phyloP scores from a whole-genome alignment of 1,140 invertebrate genomes.

The Philopotamus ludificatus region DNA sequence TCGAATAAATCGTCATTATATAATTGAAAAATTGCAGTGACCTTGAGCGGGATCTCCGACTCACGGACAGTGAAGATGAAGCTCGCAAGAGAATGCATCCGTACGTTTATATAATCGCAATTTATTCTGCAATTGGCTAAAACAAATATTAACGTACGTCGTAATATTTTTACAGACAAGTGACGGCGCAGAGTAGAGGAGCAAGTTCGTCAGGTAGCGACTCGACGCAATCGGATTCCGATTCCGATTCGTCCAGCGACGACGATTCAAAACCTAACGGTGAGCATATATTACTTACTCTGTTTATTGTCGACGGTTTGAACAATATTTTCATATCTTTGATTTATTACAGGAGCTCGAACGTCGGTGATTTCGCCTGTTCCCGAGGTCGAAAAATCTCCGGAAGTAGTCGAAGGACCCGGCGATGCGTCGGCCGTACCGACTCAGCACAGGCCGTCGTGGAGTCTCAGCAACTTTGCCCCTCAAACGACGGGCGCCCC shows the following conservation, averaged over 20 bases:
- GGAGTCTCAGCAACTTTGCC: conserved; percentile 52
- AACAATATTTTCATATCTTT: too few species aligned
- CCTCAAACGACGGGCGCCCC: conserved; percentile 42
- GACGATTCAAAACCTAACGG: conserved; percentile 45
- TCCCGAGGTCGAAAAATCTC: conserved; percentile 35
- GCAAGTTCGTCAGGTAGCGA: conserved; percentile 50
- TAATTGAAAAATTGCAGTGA: too few species aligned
- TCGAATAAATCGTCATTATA: too few species aligned
- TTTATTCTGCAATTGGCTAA: too few species aligned
- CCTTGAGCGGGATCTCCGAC: conserved; percentile 33
- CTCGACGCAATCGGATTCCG: conserved; percentile 50
- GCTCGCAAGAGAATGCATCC: conserved; percentile 33
- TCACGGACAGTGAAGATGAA: conserved; percentile 41
- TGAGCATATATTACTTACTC: conserved; percentile 3
- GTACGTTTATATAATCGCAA: too few species aligned
- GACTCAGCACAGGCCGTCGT: conserved; percentile 47
- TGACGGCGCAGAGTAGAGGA: conserved; percentile 43
- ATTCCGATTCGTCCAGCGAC: conserved; percentile 51
- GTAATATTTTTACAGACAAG: conserved; percentile 40
- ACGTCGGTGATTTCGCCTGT: conserved; percentile 29
- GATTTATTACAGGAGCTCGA: conserved; percentile 10
- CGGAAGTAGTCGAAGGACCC: conserved; percentile 44
- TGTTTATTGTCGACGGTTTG: background rate
- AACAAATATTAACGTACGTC: background rate
- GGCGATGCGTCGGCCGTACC: conserved; percentile 25